A percentile compares a stretch with the other conserved stretches of the same genome.
Conservation (phyloP, 64 coral and sea anemone species). For the Stichodactyla helianthus region DNA sequence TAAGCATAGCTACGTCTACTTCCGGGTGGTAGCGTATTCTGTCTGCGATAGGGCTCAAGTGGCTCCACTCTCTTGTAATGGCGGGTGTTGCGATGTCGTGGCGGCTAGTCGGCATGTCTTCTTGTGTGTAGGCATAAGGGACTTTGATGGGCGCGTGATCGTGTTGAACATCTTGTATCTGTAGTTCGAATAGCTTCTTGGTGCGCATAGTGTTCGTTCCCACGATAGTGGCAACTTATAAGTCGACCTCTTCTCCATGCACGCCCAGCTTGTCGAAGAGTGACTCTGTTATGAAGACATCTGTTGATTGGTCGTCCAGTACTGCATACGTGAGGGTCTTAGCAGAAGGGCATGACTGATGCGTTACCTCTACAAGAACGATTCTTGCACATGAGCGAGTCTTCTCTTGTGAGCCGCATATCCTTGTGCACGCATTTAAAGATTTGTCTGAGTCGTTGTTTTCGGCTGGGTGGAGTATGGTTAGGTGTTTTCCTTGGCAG, state of each 20-base stretch:
- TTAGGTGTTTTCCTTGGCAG: conserved; percentile 43
- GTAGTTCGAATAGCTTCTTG: conserved; percentile 31
- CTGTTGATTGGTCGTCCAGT: conserved; percentile 61
- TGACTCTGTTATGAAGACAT: conserved; percentile 52
- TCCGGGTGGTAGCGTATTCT: conserved; percentile 16
- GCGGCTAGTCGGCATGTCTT: conserved; percentile 25
- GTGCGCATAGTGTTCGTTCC: conserved; percentile 31
- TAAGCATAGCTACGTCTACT: conserved; percentile 36
- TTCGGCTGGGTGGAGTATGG: conserved; percentile 20
- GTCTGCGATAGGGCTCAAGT: conserved; percentile 29
- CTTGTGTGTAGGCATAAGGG: conserved; percentile 25
- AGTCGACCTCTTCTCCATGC: conserved; percentile 31
- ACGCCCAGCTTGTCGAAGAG: conserved; percentile 22
- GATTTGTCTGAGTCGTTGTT: not conserved
- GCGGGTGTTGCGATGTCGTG: conserved; percentile 24
- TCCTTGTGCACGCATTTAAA: conserved; percentile 36
- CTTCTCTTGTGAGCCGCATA: conserved; percentile 37
- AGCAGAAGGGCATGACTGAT: conserved; percentile 38
- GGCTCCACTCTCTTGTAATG: conserved; percentile 32
- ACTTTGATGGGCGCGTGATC: conserved; percentile 7
- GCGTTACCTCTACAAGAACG: conserved; percentile 36
- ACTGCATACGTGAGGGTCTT: conserved; percentile 53
- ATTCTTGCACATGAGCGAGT: conserved; percentile 62
- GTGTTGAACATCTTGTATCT: conserved; percentile 35
- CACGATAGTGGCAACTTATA: conserved; percentile 45